Conservation (phyloP, 2,797 vertebrate species). For the Tinamus major region DNA sequence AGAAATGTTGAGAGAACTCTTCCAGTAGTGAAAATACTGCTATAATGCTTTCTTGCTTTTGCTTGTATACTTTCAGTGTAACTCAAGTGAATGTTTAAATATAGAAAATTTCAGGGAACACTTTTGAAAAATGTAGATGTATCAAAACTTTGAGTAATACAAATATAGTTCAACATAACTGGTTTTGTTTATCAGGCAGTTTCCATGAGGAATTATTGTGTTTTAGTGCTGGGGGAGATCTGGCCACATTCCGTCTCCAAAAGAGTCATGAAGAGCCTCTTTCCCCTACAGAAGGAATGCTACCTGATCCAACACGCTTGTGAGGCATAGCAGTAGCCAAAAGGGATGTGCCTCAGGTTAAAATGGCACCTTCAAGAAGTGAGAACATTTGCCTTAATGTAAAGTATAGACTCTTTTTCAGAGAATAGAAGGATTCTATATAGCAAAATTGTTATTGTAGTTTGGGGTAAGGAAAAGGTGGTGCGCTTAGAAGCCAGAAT, state of each 20-base stretch:
- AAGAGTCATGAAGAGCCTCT: too few species aligned
- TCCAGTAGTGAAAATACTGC: not conserved
- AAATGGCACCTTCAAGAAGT: too few species aligned
- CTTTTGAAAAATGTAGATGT: not conserved
- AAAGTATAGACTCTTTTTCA: not conserved
- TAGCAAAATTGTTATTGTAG: not conserved
- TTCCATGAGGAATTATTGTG: too few species aligned
- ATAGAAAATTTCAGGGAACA: not conserved
- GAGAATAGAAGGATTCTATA: not conserved
- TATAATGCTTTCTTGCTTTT: not conserved
- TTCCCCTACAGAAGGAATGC: too few species aligned
- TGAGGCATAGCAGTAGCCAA: not conserved
- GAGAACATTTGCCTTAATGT: too few species aligned
- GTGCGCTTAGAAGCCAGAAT: not conserved
- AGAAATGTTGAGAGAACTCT: not conserved
- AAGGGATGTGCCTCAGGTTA: too few species aligned
- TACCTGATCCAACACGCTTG: too few species aligned
- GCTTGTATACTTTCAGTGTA: not conserved
- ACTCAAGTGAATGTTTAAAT: not conserved
- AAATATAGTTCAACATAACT: not conserved
- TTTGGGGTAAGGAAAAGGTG: not conserved
- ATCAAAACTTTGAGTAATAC: not conserved
- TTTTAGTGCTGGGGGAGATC: too few species aligned
- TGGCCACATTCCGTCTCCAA: too few species aligned
- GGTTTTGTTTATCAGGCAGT: not conserved